These are phyloP conservation scores for Trichonephila clavata DNA, from an alignment of 1,140 invertebrate genomes.

Conservation along the genomic window DNA sequence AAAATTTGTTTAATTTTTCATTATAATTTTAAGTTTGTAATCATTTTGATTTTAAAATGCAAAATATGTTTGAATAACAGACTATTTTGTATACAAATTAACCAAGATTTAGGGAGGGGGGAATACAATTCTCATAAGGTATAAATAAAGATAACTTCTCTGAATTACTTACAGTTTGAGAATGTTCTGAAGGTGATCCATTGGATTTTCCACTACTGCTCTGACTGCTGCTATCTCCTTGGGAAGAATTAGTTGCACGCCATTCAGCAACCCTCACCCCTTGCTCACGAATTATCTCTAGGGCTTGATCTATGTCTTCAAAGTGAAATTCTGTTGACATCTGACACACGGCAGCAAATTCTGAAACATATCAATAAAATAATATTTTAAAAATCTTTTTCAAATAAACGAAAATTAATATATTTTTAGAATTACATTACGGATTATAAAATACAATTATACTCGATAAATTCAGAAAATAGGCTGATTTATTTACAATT, in stretches of 20 bases:
- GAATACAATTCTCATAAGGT: too few species aligned
- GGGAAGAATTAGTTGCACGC: slow-evolving; percentile 67
- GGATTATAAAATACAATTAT: too few species aligned
- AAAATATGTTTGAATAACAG: too few species aligned
- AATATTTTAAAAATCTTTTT: too few species aligned
- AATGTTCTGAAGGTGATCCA: slow-evolving; percentile 47
- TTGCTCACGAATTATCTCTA: slow-evolving; percentile 87
- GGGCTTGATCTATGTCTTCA: slow-evolving; percentile 90
- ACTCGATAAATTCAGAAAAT: too few species aligned
- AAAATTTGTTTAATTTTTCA: background rate
- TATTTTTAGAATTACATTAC: too few species aligned
- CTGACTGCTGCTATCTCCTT: slow-evolving; percentile 78
- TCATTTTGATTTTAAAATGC: too few species aligned
- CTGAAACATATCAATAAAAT: slow-evolving; percentile 78
- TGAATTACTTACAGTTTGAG: slow-evolving; percentile 2
- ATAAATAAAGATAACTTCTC: background rate
- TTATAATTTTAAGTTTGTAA: background rate
- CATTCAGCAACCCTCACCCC: slow-evolving; percentile 83
- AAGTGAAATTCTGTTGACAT: slow-evolving; percentile 92
- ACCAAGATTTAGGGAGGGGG: background rate
- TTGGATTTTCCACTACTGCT: slow-evolving; percentile 79
- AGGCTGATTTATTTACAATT: too few species aligned
- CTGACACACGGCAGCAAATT: slow-evolving; percentile 83
- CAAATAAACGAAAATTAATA: too few species aligned
- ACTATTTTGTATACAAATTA: too few species aligned